Percentiles rank a stretch among this genome's conserved stretches.
Conservation (phyloP, 2,797 vertebrate genomes). For the Chloroceryle inda region DNA sequence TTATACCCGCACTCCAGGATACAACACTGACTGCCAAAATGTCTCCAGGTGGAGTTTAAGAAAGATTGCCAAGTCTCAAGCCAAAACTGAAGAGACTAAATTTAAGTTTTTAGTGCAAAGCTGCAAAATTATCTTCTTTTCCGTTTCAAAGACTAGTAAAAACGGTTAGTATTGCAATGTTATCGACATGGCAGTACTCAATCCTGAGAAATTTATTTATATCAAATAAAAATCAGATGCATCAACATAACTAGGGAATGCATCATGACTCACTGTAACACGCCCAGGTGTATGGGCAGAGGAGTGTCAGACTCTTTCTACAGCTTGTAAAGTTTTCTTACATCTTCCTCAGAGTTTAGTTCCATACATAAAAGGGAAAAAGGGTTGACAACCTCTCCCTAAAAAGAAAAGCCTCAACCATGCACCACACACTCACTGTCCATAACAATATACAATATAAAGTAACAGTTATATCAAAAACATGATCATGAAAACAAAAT, state of each 20-base stretch:
- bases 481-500: neutral
- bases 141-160: neutral
- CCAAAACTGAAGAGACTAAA: conserved; percentile 19
- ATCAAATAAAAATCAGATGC: conserved; percentile 16
- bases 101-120: neutral
- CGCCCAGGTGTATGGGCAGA: neutral
- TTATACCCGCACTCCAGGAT: neutral
- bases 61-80: conserved; percentile 16
- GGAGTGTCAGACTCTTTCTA: neutral
- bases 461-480: neutral
- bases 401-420: neutral
- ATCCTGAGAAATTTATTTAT: neutral
- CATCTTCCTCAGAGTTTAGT: neutral
- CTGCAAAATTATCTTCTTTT: neutral
- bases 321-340: neutral
- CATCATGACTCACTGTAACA: neutral
- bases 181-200: neutral
- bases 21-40: conserved; percentile 29
- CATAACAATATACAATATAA: neutral
- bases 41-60: conserved; percentile 48
- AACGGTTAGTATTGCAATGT: neutral
- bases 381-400: neutral
- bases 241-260: neutral
- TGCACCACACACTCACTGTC: neutral
- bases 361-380: neutral